These are phyloP conservation scores for Drosophila flavopinicola DNA, from an alignment of 2,888 invertebrate species.

Conservation along the genomic window DNA sequence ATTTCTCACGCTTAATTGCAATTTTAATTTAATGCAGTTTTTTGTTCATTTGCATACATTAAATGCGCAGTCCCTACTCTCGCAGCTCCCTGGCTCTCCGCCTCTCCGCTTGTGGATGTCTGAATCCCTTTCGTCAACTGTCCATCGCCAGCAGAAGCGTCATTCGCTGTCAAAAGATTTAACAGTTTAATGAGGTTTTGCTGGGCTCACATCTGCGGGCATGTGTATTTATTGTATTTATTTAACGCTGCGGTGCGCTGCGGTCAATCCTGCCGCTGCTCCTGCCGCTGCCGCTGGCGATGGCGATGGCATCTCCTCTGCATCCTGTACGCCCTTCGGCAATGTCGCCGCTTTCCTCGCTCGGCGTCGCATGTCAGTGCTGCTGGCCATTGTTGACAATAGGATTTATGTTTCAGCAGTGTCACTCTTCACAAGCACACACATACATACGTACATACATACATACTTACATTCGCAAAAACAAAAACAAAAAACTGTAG, in stretches of 20 bases:
- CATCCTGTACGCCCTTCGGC: constrained; percentile 24
- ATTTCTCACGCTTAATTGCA: constrained; percentile 66
- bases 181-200: constrained; percentile 79
- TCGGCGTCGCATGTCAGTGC: constrained; percentile 71
- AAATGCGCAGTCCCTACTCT: constrained; percentile 31
- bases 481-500: constrained; percentile 40
- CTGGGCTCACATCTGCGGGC: constrained; percentile 63
- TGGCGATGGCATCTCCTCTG: constrained; percentile 17
- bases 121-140: constrained; percentile 33
- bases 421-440: constrained; percentile 44
- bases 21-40: constrained; percentile 53
- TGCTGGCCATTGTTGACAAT: constrained; percentile 76
- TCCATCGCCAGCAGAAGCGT: constrained; percentile 36
- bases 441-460: constrained; percentile 19
- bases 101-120: constrained; percentile 7
- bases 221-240: constrained; percentile 75
- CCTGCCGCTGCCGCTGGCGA: no score
- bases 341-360: constrained; percentile 32
- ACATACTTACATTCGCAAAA: constrained; percentile 22
- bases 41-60: constrained; percentile 36
- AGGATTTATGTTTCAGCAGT: constrained; percentile 78
- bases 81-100: background rate
- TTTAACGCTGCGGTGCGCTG: constrained; percentile 72
- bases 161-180: constrained; percentile 72
- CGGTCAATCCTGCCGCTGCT: constrained; percentile 56